Conservation (phyloP, 2,888 invertebrate genomes). For the Noctuana brunneofusca region DNA sequence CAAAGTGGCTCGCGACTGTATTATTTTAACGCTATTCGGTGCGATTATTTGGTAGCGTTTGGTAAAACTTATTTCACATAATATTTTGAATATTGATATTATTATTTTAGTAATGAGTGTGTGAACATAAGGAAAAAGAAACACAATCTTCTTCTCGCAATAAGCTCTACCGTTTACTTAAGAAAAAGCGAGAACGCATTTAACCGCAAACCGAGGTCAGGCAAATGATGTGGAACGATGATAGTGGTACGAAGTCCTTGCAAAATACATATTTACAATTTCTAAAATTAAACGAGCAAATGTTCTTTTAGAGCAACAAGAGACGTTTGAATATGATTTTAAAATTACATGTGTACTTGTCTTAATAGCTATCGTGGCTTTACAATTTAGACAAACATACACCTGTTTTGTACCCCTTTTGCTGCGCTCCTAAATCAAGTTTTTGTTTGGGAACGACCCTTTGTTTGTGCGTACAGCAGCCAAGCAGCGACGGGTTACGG, state of each 20-base stretch:
- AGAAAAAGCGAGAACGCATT: slow-evolving; percentile 20
- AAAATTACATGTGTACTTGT: neutral
- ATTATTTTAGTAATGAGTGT: neutral
- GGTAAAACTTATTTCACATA: too few relatives aligned
- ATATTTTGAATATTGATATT: too few relatives aligned
- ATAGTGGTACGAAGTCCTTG: slow-evolving; percentile 22
- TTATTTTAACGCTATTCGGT: too few relatives aligned
- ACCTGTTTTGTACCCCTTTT: slow-evolving; percentile 1
- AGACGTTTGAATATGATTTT: neutral
- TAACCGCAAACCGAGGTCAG: slow-evolving; percentile 22
- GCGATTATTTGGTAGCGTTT: too few relatives aligned
- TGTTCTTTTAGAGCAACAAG: neutral
- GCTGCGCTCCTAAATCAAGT: slow-evolving; percentile 24
- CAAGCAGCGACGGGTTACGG: slow-evolving; percentile 15
- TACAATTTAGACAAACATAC: slow-evolving; percentile 1
- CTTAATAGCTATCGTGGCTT: neutral
- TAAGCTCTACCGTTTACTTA: slow-evolving; percentile 17
- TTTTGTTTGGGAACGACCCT: slow-evolving; percentile 34
- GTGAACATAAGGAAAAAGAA: slow-evolving; percentile 8
- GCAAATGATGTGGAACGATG: slow-evolving; percentile 26
- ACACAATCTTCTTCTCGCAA: slow-evolving; percentile 14
- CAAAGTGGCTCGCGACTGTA: too few relatives aligned
- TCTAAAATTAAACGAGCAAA: slow-evolving; percentile 15
- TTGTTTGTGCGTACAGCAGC: slow-evolving; percentile 29
- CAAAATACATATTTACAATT: slow-evolving; percentile 22